phyloP scores from a whole-genome alignment of 1,140 invertebrate genomes.

The Nephila pilipes region DNA sequence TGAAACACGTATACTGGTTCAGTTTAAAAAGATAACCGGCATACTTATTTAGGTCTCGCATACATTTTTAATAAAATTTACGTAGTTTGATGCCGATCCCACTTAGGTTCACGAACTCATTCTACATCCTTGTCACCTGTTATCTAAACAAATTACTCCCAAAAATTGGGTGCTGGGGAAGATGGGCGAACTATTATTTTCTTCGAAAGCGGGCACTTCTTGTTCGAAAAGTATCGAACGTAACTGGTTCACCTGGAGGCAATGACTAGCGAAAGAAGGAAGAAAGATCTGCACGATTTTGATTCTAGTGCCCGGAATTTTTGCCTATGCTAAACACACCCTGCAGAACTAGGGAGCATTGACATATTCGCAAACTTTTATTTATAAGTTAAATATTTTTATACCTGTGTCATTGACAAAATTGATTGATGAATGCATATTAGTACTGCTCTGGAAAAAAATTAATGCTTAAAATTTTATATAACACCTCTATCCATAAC shows the following conservation, averaged over 20 bases:
- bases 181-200: not conserved
- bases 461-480: too few species aligned
- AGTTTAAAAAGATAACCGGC: not conserved
- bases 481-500: too few species aligned
- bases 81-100: not conserved
- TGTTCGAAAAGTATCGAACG: not conserved
- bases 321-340: constrained; percentile 23
- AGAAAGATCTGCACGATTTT: constrained; percentile 41
- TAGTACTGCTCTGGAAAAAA: too few species aligned
- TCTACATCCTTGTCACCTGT: constrained; percentile 31
- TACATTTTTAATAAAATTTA: not conserved
- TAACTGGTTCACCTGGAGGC: constrained; percentile 39
- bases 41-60: not conserved
- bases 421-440: too few species aligned
- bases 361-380: not conserved
- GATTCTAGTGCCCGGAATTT: constrained; percentile 19
- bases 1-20: not conserved
- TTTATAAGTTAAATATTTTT: not conserved
- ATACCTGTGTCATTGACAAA: too few species aligned
- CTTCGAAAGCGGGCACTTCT: not conserved
- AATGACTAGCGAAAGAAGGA: not conserved
- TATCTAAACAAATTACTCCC: constrained; percentile 37
- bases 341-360: not conserved
- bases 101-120: constrained; percentile 13
- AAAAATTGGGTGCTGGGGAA: not conserved